Percentiles rank a stretch among this genome's conserved stretches.
phyloP scores from a whole-genome alignment of 2,888 invertebrate genomes.

The Cephus runcator region DNA sequence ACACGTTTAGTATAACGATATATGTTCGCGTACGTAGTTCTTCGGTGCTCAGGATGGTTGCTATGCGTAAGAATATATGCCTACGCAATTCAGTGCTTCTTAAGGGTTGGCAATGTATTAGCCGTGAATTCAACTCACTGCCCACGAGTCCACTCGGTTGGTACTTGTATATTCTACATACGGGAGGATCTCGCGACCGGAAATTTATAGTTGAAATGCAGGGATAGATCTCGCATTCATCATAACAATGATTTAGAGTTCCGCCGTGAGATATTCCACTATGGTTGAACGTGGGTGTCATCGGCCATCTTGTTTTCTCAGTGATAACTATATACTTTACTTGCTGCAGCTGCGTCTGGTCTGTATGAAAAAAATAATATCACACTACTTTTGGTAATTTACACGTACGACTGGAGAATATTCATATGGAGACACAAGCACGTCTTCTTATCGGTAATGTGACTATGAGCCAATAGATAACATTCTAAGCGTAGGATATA shows the following conservation, averaged over 20 bases:
- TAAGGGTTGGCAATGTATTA: constrained; percentile 1
- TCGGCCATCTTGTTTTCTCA: constrained; percentile 4
- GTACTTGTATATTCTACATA: not conserved
- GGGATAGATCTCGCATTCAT: constrained; percentile 49
- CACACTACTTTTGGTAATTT: not conserved
- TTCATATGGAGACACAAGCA: not conserved
- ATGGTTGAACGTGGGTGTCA: constrained; percentile 26
- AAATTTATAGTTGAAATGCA: constrained; percentile 47
- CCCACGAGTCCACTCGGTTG: not conserved
- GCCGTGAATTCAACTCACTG: not conserved
- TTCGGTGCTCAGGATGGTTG: not conserved
- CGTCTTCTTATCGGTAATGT: not conserved
- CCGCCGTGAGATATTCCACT: constrained; percentile 30
- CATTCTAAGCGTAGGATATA: not conserved
- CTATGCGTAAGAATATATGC: not conserved
- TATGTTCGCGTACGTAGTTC: not conserved
- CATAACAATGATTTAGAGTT: constrained; percentile 53
- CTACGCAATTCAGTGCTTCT: not conserved
- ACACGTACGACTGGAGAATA: not conserved
- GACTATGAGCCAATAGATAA: not conserved
- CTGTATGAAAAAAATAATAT: not conserved
- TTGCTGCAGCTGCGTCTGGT: not conserved
- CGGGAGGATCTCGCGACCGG: constrained; percentile 28
- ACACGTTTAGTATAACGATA: not conserved
- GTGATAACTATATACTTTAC: constrained; percentile 26